Percentiles rank a stretch among this genome's conserved stretches.
Conservation (phyloP, 2,888 invertebrate species). For the Cephus rjabovi region DNA sequence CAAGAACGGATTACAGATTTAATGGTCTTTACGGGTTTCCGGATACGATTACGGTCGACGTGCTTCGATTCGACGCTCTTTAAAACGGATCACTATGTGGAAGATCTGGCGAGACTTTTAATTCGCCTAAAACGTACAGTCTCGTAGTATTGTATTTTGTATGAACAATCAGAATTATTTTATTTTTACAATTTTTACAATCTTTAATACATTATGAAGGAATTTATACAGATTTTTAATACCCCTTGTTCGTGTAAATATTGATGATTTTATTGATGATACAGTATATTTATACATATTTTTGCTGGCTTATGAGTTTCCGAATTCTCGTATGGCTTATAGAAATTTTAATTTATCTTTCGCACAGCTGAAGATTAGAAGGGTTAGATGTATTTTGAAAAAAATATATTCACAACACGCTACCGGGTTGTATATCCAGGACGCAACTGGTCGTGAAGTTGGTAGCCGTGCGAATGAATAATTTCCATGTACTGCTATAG, state of each 20-base stretch:
- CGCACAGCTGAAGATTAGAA: not conserved
- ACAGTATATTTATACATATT: not conserved
- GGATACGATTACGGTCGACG: not conserved
- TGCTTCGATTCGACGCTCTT: not conserved
- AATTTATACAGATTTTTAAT: too few relatives aligned
- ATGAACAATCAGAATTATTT: not conserved
- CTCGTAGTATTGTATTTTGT: not conserved
- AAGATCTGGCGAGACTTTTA: not conserved
- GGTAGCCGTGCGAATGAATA: not conserved
- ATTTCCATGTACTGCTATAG: not conserved
- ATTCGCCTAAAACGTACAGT: not conserved
- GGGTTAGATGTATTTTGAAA: not conserved
- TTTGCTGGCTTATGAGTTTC: not conserved
- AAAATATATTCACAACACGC: too few relatives aligned
- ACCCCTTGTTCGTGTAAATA: too few relatives aligned
- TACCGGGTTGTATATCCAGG: not conserved
- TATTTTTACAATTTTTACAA: not conserved
- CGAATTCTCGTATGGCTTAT: not conserved
- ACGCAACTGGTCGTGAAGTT: not conserved
- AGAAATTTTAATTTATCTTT: not conserved
- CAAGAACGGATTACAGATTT: not conserved
- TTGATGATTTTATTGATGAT: too few relatives aligned
- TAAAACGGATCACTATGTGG: not conserved
- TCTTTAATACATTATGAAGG: too few relatives aligned
- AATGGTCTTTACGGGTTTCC: not conserved